Base-by-base conservation (phyloP, 2,113 vertebrate species). In the Phocoena sinus region DNA sequence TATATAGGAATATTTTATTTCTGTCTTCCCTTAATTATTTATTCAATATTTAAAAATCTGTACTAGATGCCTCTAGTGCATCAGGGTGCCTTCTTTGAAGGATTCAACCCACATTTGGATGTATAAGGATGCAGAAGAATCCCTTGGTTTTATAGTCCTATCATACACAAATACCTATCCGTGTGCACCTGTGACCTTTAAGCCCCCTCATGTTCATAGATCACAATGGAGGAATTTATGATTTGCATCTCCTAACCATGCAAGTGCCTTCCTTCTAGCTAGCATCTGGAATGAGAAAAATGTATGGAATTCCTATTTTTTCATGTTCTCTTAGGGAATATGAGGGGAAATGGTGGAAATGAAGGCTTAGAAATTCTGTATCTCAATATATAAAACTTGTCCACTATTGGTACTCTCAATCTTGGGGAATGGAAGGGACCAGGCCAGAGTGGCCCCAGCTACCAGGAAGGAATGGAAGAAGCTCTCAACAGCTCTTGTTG, bases 1-100 rank as follows among this genome's bases (percentile, higher is more conserved):
- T 84, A 85, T 95, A 89, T 44, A 28, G 58, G 89, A 91, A 91
- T 81, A 89, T 93, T 74, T 89, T 76, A 90, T 60, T 87, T 71
- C 93, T 96, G 26, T 90, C 36, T 90, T 77, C 41, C 25, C 14
- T 82, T 96, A 74, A 87, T 65, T 95, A 90, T 94, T 90, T 94
- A 95, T 94, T 96, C 33, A 87, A 31, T 96, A 88, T 65, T 91
- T 3, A 7, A 71, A 71, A 96, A 50, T 93, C 67, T 92, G 89
- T 36, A 58, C 79, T 93, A 85, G 67, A 63, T 93, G 47, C 47
- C 86, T 71, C 44, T 41, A 93, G 74, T 23, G 56, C 31, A 63
- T 83, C 38, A 47, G 17, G 17, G 77, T 91, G 67, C 31, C 26
- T 95, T 71, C 60, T 90, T 47, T 73, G 53, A 89, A 93, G 84